Percentiles rank a stretch among this genome's conserved stretches.
Evolutionary conservation across 2,888 invertebrate genomes (phyloP).

Genomic region (Leucophenga maculata): DNA sequence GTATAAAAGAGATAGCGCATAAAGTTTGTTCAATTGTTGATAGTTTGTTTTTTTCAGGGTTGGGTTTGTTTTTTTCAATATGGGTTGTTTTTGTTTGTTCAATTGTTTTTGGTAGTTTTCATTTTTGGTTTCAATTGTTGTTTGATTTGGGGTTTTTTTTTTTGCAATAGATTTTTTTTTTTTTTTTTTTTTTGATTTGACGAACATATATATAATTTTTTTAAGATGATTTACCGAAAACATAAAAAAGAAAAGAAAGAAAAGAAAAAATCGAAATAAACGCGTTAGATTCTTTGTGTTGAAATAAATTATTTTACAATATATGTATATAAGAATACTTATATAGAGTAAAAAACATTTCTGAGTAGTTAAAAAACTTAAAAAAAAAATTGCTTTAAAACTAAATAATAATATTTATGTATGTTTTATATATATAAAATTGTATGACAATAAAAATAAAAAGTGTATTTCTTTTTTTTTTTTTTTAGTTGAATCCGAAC

Average conservation of each 20-base stretch:
- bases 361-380: conserved; percentile 5
- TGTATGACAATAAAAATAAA: background rate
- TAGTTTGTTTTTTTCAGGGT: conserved; percentile 36
- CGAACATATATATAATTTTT: conserved; percentile 73
- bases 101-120: conserved; percentile 28
- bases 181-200: conserved; percentile 57
- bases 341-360: conserved; percentile 42
- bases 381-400: background rate
- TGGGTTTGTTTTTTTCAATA: conserved; percentile 43
- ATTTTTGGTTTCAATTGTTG: conserved; percentile 28
- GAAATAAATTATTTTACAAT: conserved; percentile 56
- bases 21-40: conserved; percentile 27
- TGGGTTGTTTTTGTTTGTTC: conserved; percentile 31
- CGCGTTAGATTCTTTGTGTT: conserved; percentile 72
- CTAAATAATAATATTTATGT: background rate
- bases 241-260: conserved; percentile 70
- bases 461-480: no score
- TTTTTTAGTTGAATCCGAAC: background rate
- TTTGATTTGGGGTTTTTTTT: conserved; percentile 38
- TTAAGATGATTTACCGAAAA: conserved; percentile 67
- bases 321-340: conserved; percentile 32
- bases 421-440: background rate
- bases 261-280: conserved; percentile 72
- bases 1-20: background rate
- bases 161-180: conserved; percentile 31